phyloP scores from a whole-genome alignment of 2,113 vertebrate species.

The Microcebus murinus region DNA sequence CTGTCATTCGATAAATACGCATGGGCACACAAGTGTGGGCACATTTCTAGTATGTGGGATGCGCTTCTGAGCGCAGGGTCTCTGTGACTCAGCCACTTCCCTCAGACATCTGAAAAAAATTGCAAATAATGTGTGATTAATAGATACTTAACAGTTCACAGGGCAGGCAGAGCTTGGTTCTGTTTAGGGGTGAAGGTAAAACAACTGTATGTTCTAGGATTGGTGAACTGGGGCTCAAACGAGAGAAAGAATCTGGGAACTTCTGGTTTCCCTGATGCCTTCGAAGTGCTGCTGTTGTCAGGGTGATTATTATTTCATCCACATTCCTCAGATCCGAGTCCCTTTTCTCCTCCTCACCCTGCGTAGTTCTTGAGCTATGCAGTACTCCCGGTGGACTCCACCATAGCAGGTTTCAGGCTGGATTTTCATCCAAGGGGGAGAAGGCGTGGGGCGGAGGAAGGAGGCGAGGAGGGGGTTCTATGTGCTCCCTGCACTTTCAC shows the following conservation, averaged over 20 bases:
- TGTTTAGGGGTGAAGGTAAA: background rate
- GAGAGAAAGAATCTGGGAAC: background rate
- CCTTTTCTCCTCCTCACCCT: background rate
- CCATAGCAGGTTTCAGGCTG: background rate
- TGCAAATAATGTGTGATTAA: background rate
- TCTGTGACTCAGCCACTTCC: background rate
- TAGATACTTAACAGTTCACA: background rate
- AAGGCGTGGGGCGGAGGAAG: background rate
- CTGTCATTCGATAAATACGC: background rate
- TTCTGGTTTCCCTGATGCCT: background rate
- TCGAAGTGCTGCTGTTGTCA: background rate
- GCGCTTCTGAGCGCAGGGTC: background rate
- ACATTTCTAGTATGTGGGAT: background rate
- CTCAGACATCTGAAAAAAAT: background rate
- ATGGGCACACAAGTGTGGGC: too few species aligned
- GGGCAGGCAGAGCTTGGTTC: background rate
- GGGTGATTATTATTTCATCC: background rate
- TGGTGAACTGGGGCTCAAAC: background rate
- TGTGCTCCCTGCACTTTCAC: accelerated
- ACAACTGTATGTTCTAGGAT: background rate
- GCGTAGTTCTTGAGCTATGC: background rate
- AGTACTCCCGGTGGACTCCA: background rate
- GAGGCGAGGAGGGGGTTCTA: background rate
- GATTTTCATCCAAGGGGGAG: background rate
- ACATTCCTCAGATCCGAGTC: background rate